Evolutionary conservation across 2,113 vertebrate species (phyloP).

Genomic region (Motacilla tschutschensis): DNA sequence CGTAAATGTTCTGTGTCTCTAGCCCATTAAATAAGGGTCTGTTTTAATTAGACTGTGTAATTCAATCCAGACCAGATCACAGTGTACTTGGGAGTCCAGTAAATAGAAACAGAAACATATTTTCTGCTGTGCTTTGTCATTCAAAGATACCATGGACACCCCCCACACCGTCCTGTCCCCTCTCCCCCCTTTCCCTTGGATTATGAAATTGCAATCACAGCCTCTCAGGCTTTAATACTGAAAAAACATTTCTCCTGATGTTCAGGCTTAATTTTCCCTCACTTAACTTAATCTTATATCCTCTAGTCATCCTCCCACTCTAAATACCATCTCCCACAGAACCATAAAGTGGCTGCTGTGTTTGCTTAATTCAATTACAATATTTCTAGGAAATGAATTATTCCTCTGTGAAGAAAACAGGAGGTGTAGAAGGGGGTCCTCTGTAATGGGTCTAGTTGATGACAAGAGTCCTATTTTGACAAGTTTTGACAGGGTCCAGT

Average conservation of each 20-base stretch:
- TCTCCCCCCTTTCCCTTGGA: not conserved
- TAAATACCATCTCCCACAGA: constrained; percentile 27
- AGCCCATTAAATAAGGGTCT: constrained; percentile 26
- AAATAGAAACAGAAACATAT: not conserved
- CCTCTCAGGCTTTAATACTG: not conserved
- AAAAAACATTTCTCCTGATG: not conserved
- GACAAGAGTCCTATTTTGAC: not conserved
- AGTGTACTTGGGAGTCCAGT: not conserved
- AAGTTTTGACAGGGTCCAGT: not conserved
- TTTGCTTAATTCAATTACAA: not conserved
- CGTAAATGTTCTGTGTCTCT: constrained; percentile 25
- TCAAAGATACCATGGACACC: not conserved
- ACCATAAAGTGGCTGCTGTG: constrained; percentile 11
- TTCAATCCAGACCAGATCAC: constrained; percentile 14
- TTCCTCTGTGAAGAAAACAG: not conserved
- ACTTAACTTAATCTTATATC: constrained; percentile 24
- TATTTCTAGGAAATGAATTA: not conserved
- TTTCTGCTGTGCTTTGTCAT: not conserved
- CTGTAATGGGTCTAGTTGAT: not conserved
- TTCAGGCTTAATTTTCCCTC: constrained; percentile 19
- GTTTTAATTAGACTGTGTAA: constrained; percentile 34
- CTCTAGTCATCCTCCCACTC: constrained; percentile 33
- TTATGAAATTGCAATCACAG: not conserved
- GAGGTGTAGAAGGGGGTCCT: not conserved
- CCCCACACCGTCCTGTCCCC: not conserved